Conservation (phyloP, 2,888 invertebrate species). For the Brachypalpus laphriformis region DNA sequence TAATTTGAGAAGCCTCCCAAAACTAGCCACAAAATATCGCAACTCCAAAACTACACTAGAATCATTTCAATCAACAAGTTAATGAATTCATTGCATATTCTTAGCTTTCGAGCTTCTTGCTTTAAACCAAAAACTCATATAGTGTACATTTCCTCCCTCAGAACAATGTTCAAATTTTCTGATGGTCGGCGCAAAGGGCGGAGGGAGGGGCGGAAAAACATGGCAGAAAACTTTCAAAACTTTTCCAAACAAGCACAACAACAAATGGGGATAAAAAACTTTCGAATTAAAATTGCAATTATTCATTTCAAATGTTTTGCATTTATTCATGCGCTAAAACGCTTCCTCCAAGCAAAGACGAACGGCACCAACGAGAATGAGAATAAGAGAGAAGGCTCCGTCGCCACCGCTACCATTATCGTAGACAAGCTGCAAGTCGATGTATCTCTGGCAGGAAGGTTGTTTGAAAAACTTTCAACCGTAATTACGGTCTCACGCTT, state of each 20-base stretch:
- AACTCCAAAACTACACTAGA: constrained; percentile 11
- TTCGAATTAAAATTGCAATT: constrained; percentile 70
- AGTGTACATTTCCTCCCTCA: constrained; percentile 11
- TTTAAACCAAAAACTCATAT: constrained; percentile 7
- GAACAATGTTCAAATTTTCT: neutral
- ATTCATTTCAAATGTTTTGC: constrained; percentile 68
- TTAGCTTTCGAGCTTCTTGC: neutral
- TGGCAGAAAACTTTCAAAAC: constrained; percentile 27
- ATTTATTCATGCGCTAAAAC: constrained; percentile 65
- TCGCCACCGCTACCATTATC: neutral
- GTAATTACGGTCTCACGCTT: constrained; percentile 53
- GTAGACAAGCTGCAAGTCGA: constrained; percentile 8
- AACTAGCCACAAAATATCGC: neutral
- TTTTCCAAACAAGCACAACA: constrained; percentile 25
- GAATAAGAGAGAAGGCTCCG: neutral
- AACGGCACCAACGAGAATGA: neutral
- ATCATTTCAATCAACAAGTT: constrained; percentile 49
- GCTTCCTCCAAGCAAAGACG: constrained; percentile 1
- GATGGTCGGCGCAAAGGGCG: neutral
- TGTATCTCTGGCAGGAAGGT: constrained; percentile 38
- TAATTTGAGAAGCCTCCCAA: neutral
- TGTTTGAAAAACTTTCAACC: constrained; percentile 51
- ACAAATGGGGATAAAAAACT: constrained; percentile 32
- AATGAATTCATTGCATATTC: constrained; percentile 30
- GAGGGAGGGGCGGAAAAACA: neutral